Evolutionary conservation across 2,797 vertebrate genomes (phyloP), one percentile per base, ranked within the genome.

Genomic region (Menidia menidia): DNA sequence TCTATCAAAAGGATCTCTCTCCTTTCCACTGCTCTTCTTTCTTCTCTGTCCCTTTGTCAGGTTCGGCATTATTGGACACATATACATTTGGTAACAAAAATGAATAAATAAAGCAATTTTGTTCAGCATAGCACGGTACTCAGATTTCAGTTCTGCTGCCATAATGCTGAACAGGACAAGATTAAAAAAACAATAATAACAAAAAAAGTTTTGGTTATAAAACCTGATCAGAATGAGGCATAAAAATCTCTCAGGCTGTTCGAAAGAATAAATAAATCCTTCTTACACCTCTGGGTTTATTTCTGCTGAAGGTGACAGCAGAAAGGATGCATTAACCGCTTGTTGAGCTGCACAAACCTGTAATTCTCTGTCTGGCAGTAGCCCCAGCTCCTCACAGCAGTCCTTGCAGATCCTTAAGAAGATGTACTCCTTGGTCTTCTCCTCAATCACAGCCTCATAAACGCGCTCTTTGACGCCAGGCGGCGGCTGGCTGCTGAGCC

Each of bases 401-500:
- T 97, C 94, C 92, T 95, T 98, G 91, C 97, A 98, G 91, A 99
- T 93, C 88, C 98, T 96, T 86, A 99, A 91, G 90, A 99, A 99
- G 92, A 99, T 98, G 94, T 98, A 99, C 54, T 99, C 98, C 94
- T 99, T 99, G 73, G 98, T 99, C 92, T 99, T 99, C 88, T 99
- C 98, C 90, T 99, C 98, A 12, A 99, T 99, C 81, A 97, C 93
- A 73, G 97, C 97, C 92, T 99, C 97, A 61, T 96, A 99, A 71
- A 99, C 98, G 15, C 97, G 96, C 91, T 99, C 98, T 94, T 97
- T 99, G 92, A 96, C 95, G 82, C 97, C 97, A 60, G 97, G 95
- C 61, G 93, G 95, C 50, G 97, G 95, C 56, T 95, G 95, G 82
- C 94, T 93, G 82, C 89, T 92, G 74, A 94, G 61, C 69, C 96